phyloP scores from a whole-genome alignment of 1,140 invertebrate genomes.

The Philotrypesis tridentata region DNA sequence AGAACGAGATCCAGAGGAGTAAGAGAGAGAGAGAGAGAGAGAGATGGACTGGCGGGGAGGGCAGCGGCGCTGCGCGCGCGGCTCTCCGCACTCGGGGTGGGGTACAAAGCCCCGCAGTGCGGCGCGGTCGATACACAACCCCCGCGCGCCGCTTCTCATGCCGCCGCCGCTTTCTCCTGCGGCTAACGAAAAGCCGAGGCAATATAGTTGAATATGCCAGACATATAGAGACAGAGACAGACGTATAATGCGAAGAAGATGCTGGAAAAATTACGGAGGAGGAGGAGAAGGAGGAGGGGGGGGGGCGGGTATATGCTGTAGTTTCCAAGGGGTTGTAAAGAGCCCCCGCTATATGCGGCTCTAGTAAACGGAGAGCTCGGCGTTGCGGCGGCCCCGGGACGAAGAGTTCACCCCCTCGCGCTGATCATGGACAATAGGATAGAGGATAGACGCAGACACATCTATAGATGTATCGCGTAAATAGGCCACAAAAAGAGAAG shows the following conservation, averaged over 20 bases:
- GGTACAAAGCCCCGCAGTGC: slow-evolving; percentile 74
- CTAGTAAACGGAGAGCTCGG: too few relatives aligned
- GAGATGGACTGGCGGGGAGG: not conserved
- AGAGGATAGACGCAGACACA: too few relatives aligned
- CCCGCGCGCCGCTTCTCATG: slow-evolving; percentile 40
- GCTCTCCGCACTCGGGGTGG: slow-evolving; percentile 36
- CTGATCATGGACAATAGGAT: too few relatives aligned
- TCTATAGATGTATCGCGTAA: too few relatives aligned
- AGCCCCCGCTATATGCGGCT: too few relatives aligned
- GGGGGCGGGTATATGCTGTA: too few relatives aligned
- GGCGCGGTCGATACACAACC: slow-evolving; percentile 72
- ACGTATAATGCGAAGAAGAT: not conserved
- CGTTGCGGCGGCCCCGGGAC: too few relatives aligned
- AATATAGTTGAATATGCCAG: not conserved
- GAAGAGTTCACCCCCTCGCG: too few relatives aligned
- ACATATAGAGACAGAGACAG: slow-evolving; percentile 9
- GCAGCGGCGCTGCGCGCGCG: slow-evolving; percentile 33
- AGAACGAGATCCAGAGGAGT: slow-evolving; percentile 8
- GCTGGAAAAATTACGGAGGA: slow-evolving; percentile 8
- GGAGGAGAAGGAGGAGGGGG: too few relatives aligned
- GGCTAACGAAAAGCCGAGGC: not conserved
- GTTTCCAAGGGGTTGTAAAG: too few relatives aligned
- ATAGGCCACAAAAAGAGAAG: too few relatives aligned
- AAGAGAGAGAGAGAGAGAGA: too few relatives aligned
- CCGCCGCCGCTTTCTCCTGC: not conserved